Base-by-base conservation (phyloP, 2,888 invertebrate genomes). In the Scrobipalpa atriplicella region DNA sequence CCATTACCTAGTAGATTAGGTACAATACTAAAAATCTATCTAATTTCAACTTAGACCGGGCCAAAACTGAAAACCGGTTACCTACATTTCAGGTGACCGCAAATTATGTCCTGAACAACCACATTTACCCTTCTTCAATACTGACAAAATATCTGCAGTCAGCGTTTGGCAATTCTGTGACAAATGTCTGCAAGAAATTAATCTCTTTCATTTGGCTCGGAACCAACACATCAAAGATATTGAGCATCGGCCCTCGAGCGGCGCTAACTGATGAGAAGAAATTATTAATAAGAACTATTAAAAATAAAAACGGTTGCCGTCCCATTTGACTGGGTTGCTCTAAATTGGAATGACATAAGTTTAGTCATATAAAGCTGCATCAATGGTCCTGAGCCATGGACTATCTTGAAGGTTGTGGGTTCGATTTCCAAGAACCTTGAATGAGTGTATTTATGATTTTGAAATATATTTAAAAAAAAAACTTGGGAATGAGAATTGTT, bases 141-240 rank as follows among this genome's bases (percentile, higher is more conserved):
- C 47, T 47, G 47, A 47, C 47, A 47, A 16, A n/a, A 47, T 47
- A 5, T 47, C 47, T 5, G 47, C n/a, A 47, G 47, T 16, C 47
- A n/a, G n/a, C n/a, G 47, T 47, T 47, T 47, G 47, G n/a, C 47
- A 47, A n/a, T 16, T 47, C 47, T 16, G 47, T 16, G 47, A 47
- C 47, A 47, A 47, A 47, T 47, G 47, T 16, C n/a, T 47, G 16
- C 47, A n/a, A 47, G n/a, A n/a, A 47, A 47, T 47, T 47, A 47
- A 47, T 47, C 47, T 47, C n/a, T 47, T 47, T 47, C 47, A n/a
- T 47, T 47, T 47, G 47, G 47, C 47, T 8, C n/a, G 2, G n/a
- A n/a, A 47, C 47, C 47, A 47, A 47, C n/a, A 47, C 47, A 47
- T 47, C 47, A 47, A 47, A 47, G 47, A 16, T 47, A 47, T 47